Base-by-base conservation (phyloP, 2,113 vertebrate species). In the Eretmodus cyanostictus region DNA sequence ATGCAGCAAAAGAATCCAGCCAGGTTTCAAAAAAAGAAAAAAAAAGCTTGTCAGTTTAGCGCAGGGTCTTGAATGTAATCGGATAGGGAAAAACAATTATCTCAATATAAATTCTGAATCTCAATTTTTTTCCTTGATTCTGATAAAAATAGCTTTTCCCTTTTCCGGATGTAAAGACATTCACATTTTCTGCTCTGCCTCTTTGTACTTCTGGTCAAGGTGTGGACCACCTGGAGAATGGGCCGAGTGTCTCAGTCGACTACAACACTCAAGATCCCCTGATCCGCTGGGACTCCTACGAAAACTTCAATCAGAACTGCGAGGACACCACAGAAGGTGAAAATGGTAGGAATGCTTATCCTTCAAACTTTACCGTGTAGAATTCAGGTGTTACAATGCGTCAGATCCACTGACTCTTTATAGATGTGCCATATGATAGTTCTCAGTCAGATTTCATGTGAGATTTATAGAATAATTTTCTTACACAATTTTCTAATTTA, bases 261-360 rank as follows among this genome's bases (percentile, higher is more conserved):
- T 99, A 99, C 94, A 99, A 99, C 92, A 99, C 98, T 0, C 98
- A 98, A 0, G 99, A 99, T 85, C 97, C 98, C 0, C 97, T 99
- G 81, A 99, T 99, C 91, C 98, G 98, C 80, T 99, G 99, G 98
- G 99, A 99, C 73, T 99, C 99, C 7, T 99, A 99, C 0, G 98
- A 99, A 92, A 98, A 98, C 95, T 97, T 99, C 93, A 98, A 95
- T 53, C 96, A 97, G 71, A 96, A 80, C 19, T 97, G 96, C 0
- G 98, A 99, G 80, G 98, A 99, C 22, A 94, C 93, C 12, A 6
- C 96, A 29, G 98, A 99, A 12, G 98, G 99, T 96, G 55, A 95
- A 96, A 94, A 89, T 82, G 63, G 55, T 11, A 34, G 9, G 42
- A 54, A 29, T 29, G 9, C 42, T 47, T 17, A 47, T 47, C 68